phyloP scores from a whole-genome alignment of 2,888 invertebrate species.

The Subacronicta megacephala region DNA sequence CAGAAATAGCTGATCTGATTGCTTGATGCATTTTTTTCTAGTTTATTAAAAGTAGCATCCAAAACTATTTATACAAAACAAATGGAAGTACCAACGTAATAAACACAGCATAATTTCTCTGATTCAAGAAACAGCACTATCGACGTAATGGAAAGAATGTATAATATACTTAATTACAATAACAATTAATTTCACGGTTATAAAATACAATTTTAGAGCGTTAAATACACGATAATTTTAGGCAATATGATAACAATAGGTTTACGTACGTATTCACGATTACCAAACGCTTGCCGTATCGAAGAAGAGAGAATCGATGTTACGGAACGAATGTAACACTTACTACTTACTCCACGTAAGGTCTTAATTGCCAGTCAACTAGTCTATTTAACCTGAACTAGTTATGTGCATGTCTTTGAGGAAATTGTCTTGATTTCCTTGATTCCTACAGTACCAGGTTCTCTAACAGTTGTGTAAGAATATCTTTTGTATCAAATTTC shows the following conservation, averaged over 20 bases:
- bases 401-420: conserved; percentile 49
- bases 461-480: conserved; percentile 12
- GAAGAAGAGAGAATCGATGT: conserved; percentile 76
- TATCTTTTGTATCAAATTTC: conserved; percentile 17
- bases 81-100: too few species aligned
- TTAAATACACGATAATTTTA: conserved; percentile 22
- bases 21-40: conserved; percentile 22
- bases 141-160: background rate
- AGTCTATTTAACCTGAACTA: conserved; percentile 56
- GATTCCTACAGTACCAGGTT: conserved; percentile 17
- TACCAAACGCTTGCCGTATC: conserved; percentile 61
- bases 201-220: conserved; percentile 3
- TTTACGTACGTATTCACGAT: conserved; percentile 39
- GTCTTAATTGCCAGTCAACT: conserved; percentile 59
- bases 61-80: background rate
- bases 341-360: conserved; percentile 69
- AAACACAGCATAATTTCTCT: background rate
- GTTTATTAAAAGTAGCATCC: background rate
- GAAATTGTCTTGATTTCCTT: conserved; percentile 54
- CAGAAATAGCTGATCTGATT: conserved; percentile 46
- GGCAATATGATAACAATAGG: conserved; percentile 35
- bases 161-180: too few species aligned
- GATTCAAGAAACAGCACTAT: background rate
- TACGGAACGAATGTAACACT: conserved; percentile 85
- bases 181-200: background rate